These are phyloP conservation scores for Hypolimnas misippus DNA, from an alignment of 2,888 invertebrate species.

Conservation along the genomic window DNA sequence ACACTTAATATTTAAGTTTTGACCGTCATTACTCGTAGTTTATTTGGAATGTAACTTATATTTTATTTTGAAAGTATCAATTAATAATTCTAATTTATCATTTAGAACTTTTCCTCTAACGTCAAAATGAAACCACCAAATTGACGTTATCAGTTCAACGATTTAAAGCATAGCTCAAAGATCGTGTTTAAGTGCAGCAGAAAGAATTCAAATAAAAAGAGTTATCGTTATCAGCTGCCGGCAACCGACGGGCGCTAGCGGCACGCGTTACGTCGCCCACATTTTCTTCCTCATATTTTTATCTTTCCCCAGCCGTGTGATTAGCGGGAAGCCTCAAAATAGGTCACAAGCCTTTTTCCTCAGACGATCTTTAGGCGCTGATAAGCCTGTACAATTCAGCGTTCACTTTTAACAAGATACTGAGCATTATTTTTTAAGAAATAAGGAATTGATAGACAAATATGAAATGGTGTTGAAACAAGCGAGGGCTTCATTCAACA, in stretches of 20 bases:
- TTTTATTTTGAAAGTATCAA: too few relatives aligned
- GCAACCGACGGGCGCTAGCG: not conserved
- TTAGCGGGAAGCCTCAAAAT: not conserved
- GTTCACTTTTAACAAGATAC: not conserved
- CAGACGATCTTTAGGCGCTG: not conserved
- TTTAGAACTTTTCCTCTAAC: too few relatives aligned
- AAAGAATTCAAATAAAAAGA: not conserved
- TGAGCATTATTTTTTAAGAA: too few relatives aligned
- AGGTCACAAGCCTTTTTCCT: not conserved
- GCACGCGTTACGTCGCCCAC: not conserved
- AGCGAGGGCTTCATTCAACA: too few relatives aligned
- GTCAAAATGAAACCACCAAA: too few relatives aligned
- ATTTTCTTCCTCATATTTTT: not conserved
- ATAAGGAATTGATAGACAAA: too few relatives aligned
- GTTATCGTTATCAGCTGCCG: not conserved
- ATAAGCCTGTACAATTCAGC: too few relatives aligned
- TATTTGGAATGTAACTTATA: too few relatives aligned
- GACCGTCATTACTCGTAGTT: too few relatives aligned
- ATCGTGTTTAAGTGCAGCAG: not conserved
- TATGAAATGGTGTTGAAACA: too few relatives aligned
- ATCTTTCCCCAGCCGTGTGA: not conserved
- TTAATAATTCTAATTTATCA: too few relatives aligned
- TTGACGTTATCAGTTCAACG: not conserved
- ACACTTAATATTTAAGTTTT: not conserved
- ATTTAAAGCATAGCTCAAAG: not conserved